Evolutionary conservation across 1,140 invertebrate genomes (phyloP), one percentile per base, ranked within the genome.

Genomic region (Zeugodacus cucurbitae): DNA sequence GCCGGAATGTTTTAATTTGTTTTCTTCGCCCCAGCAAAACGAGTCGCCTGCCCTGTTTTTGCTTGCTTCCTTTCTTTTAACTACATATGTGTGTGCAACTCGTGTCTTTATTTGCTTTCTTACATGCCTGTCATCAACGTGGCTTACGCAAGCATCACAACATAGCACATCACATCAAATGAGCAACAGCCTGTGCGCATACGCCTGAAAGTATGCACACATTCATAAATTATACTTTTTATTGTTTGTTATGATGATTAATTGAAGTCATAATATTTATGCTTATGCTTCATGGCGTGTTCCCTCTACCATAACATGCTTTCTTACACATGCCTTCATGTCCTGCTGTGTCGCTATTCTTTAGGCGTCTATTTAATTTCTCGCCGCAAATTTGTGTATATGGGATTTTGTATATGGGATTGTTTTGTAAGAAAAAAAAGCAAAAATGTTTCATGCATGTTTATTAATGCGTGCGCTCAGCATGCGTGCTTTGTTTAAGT

Each of bases 1-100:
- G 62, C 90, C 91, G 91, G 91, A 92, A 92, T 92, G 91, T 92
- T 92, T 92, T 92, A 92, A 92, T 92, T 92, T 92, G 91, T 91
- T 92, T 91, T 92, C 3, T 92, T 92, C n/a, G n/a, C 26, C 32
- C 26, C 85, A n/a, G 10, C 74, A 29, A 48, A 82, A 2, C 44
- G 1, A 17, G n/a, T 10, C 41, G 29, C 37, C 11, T 82, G 44
- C 10, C 41, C 48, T 17, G 6, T 26, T 5, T 0, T 11, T n/a
- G 10, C n/a, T 62, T 0, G 10, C n/a, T 62, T 0, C n/a, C 74
- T 48, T 26, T 34, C 22, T 7, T 44, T 29, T 44, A 8, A 29
- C n/a, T 48, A n/a, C 10, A 14, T 41, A 37, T 74, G 20, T 74
- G 22, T 74, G 20, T 74, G 22, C 22, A 7, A 34, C 44, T 14